phyloP scores from a whole-genome alignment of 2,797 vertebrate species.

The Manis pentadactyla region DNA sequence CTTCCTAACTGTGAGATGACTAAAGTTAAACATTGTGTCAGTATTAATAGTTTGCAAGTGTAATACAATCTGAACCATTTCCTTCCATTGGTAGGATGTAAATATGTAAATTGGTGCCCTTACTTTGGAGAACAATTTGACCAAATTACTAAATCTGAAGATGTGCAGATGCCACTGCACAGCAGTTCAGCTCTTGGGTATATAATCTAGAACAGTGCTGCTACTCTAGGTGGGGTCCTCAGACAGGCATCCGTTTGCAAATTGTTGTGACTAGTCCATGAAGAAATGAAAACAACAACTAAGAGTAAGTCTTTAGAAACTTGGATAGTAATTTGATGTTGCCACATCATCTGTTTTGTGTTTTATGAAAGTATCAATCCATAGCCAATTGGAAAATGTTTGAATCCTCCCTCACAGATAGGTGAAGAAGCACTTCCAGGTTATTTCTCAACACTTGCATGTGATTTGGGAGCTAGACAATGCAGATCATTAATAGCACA shows the following conservation, averaged over 20 bases:
- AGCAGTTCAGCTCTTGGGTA: neutral
- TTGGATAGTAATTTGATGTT: neutral
- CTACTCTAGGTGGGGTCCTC: neutral
- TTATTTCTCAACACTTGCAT: too few relatives aligned
- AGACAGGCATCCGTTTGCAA: neutral
- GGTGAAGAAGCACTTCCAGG: neutral
- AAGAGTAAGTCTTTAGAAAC: neutral
- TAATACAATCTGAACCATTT: neutral
- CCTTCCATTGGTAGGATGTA: neutral
- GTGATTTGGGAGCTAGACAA: neutral
- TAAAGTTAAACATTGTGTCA: neutral
- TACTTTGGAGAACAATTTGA: neutral
- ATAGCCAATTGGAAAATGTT: neutral
- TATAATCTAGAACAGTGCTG: neutral
- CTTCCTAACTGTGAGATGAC: neutral
- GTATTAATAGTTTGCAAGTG: neutral
- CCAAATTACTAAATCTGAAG: neutral
- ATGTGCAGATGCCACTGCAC: neutral
- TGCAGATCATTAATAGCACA: neutral
- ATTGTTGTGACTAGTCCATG: neutral
- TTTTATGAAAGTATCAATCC: neutral
- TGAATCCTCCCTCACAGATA: neutral
- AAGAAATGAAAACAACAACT: neutral
- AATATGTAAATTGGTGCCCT: neutral
- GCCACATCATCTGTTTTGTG: neutral